Percentiles rank a stretch among this genome's conserved stretches.
Conservation (phyloP, 2,797 vertebrate species). For the Pempheris klunzingeri region DNA sequence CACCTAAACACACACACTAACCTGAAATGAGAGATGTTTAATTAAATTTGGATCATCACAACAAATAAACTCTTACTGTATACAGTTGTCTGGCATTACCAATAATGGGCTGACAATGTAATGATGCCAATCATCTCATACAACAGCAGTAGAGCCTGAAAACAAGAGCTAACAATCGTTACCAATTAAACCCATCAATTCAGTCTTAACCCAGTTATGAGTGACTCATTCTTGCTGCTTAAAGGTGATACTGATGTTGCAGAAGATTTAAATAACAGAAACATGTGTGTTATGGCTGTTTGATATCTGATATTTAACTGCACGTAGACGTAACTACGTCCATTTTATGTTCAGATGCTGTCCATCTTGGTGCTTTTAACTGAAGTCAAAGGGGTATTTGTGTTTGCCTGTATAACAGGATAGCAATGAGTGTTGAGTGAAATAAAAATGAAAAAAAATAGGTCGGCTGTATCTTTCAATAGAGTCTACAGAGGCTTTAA, state of each 20-base stretch:
- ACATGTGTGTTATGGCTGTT: neutral
- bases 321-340: neutral
- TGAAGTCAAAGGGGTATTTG: too few relatives aligned
- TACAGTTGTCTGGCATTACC: neutral
- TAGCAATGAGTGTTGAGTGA: too few relatives aligned
- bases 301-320: neutral
- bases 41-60: slow-evolving; percentile 36
- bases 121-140: neutral
- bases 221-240: neutral
- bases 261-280: neutral
- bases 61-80: slow-evolving; percentile 29
- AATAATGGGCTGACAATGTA: neutral
- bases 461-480: neutral
- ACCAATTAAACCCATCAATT: neutral
- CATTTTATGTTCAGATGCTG: neutral
- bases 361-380: too few relatives aligned
- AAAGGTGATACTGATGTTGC: slow-evolving; percentile 6
- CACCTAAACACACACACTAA: slow-evolving; percentile 17
- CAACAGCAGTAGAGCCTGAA: slow-evolving; percentile 10
- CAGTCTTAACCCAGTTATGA: rapidly evolving
- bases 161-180: neutral
- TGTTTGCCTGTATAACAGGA: neutral
- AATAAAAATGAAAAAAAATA: neutral
- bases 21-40: slow-evolving; percentile 25
- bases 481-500: neutral